Conservation (phyloP, 2,797 vertebrate genomes). For the Ctenopoma multispine region DNA sequence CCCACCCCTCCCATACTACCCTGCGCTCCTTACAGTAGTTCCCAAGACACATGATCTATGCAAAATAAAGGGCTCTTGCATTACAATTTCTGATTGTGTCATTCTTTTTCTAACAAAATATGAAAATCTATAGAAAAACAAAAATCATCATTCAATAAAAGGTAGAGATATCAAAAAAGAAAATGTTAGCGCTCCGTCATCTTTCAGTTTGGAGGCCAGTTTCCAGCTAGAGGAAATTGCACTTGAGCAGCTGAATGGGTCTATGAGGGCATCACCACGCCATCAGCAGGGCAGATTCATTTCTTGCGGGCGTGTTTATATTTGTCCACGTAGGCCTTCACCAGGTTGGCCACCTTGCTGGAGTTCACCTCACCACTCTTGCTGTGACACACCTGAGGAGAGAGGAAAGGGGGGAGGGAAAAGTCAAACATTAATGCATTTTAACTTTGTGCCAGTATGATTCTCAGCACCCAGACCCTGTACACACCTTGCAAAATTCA, state of each 20-base stretch:
- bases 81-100: slow-evolving; percentile 89
- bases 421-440: not conserved
- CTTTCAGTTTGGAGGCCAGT: slow-evolving; percentile 79
- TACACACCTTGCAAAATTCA: too few relatives aligned
- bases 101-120: slow-evolving; percentile 90
- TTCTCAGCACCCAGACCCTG: too few relatives aligned
- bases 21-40: slow-evolving; percentile 73
- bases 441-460: too few relatives aligned
- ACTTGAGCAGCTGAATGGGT: slow-evolving; percentile 86
- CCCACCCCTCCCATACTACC: slow-evolving; percentile 76
- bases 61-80: slow-evolving; percentile 90
- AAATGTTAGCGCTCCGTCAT: slow-evolving; percentile 81
- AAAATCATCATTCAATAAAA: slow-evolving; percentile 78
- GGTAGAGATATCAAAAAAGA: slow-evolving; percentile 89
- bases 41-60: slow-evolving; percentile 75
- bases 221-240: slow-evolving; percentile 91
- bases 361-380: slow-evolving; percentile 98
- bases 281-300: slow-evolving; percentile 61
- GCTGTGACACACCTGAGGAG: slow-evolving; percentile 93
- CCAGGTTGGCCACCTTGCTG: slow-evolving; percentile 95
- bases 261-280: slow-evolving; percentile 47
- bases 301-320: slow-evolving; percentile 95
- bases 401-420: slow-evolving; percentile 11
- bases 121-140: slow-evolving; percentile 93
- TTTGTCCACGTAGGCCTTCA: slow-evolving; percentile 98